phyloP scores from a whole-genome alignment of 2,113 vertebrate species.

The Arizona elegans region DNA sequence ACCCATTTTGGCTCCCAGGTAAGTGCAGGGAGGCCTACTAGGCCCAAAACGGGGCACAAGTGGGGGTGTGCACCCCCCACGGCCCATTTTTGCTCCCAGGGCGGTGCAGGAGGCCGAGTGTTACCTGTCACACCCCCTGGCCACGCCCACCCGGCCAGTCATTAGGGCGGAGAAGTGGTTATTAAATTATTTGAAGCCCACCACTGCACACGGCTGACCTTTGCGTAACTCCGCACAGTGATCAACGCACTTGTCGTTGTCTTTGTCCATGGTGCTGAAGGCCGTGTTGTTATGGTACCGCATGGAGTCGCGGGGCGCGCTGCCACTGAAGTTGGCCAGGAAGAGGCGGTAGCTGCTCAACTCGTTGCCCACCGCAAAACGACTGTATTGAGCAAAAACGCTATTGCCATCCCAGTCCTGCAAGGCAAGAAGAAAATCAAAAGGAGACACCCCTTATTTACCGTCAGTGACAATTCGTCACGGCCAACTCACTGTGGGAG shows the following conservation, averaged over 20 bases:
- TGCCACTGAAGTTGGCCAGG: slow-evolving; percentile 86
- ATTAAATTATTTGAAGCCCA: too few relatives aligned
- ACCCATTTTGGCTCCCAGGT: too few relatives aligned
- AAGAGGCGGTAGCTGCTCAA: slow-evolving; percentile 91
- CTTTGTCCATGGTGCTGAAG: slow-evolving; percentile 96
- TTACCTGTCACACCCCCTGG: too few relatives aligned
- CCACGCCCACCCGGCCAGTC: too few relatives aligned
- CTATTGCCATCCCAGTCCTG: slow-evolving; percentile 91
- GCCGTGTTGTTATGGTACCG: slow-evolving; percentile 97
- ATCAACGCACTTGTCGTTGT: slow-evolving; percentile 97
- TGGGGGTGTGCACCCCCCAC: too few relatives aligned
- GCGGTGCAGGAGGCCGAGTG: too few relatives aligned
- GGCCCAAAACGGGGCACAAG: too few relatives aligned
- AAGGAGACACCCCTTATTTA: background rate
- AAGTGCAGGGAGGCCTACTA: too few relatives aligned
- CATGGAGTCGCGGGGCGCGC: slow-evolving; percentile 81
- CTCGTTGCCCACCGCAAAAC: slow-evolving; percentile 84
- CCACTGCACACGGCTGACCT: slow-evolving; percentile 64
- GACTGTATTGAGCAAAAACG: slow-evolving; percentile 83
- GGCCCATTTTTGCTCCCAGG: too few relatives aligned
- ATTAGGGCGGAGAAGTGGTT: too few relatives aligned
- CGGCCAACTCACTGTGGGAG: too few relatives aligned
- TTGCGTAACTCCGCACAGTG: slow-evolving; percentile 87
- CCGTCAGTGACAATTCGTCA: too few relatives aligned
- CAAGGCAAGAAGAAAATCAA: background rate